Conservation (phyloP, 2,113 vertebrate genomes). For the Numenius arquata region DNA sequence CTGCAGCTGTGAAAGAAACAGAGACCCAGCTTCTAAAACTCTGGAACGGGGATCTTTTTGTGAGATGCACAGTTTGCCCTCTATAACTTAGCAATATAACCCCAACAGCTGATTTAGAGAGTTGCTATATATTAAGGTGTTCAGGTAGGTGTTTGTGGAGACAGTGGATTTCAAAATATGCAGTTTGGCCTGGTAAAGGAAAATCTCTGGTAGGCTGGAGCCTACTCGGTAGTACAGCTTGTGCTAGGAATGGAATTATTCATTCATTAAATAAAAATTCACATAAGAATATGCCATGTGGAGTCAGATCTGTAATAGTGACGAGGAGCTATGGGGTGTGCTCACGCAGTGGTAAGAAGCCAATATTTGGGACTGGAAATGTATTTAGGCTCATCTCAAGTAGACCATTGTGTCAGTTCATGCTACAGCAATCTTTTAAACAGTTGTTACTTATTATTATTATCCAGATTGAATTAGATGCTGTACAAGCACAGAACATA, state of each 20-base stretch:
- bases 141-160: not conserved
- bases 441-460: conserved; percentile 49
- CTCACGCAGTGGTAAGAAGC: not conserved
- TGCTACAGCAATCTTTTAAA: not conserved
- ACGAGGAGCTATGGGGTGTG: not conserved
- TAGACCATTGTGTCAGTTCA: not conserved
- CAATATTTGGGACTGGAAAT: not conserved
- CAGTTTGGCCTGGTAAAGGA: not conserved
- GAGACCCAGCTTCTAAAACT: not conserved
- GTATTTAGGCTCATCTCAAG: not conserved
- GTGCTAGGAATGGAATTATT: not conserved
- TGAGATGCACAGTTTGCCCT: not conserved
- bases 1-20: not conserved
- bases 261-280: not conserved
- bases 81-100: not conserved
- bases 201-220: not conserved
- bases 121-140: not conserved
- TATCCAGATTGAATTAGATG: conserved; percentile 17
- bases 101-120: not conserved
- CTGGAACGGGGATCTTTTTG: not conserved
- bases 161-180: not conserved
- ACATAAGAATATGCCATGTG: not conserved
- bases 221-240: not conserved
- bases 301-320: not conserved
- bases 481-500: conserved; percentile 21